Evolutionary conservation across 1,140 invertebrate genomes (phyloP).

Genomic region (Ceratosolen fusciceps): DNA sequence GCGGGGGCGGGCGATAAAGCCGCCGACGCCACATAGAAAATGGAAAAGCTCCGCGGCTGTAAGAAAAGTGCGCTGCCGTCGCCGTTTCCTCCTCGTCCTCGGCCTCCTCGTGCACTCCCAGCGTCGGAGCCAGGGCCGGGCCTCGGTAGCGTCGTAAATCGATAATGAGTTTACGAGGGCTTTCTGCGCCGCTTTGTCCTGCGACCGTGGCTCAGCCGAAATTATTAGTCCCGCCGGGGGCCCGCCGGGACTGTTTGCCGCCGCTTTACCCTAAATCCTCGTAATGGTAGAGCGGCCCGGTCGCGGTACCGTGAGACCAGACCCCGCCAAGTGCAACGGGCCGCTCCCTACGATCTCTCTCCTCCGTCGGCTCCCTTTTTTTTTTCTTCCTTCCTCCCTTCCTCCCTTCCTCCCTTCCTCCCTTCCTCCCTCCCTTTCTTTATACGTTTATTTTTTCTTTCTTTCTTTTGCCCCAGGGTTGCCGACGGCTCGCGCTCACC

Average conservation of each 20-base stretch:
- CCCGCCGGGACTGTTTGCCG: constrained; percentile 10
- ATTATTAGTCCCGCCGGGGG: constrained; percentile 6
- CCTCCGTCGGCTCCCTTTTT: no score
- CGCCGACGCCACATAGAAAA: background rate
- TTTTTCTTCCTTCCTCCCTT: no score
- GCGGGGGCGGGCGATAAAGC: constrained; percentile 11
- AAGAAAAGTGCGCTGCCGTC: constrained; percentile 2
- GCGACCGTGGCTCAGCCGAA: background rate
- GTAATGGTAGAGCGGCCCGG: background rate
- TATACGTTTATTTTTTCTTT: no score
- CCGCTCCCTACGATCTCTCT: no score
- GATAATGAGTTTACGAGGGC: constrained; percentile 62
- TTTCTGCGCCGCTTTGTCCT: constrained; percentile 15
- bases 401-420: no score
- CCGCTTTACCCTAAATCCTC: constrained; percentile 10
- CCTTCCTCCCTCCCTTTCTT: no score
- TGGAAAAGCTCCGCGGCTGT: constrained; percentile 17
- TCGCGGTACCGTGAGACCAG: background rate
- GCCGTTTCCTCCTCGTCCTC: background rate
- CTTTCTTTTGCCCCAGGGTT: no score
- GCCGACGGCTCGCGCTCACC: no score
- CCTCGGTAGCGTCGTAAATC: constrained; percentile 56
- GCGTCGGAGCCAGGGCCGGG: background rate
- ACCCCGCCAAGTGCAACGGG: background rate
- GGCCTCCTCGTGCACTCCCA: no score